Conservation (phyloP, 1,140 invertebrate genomes). For the Epicauta chinensis region DNA sequence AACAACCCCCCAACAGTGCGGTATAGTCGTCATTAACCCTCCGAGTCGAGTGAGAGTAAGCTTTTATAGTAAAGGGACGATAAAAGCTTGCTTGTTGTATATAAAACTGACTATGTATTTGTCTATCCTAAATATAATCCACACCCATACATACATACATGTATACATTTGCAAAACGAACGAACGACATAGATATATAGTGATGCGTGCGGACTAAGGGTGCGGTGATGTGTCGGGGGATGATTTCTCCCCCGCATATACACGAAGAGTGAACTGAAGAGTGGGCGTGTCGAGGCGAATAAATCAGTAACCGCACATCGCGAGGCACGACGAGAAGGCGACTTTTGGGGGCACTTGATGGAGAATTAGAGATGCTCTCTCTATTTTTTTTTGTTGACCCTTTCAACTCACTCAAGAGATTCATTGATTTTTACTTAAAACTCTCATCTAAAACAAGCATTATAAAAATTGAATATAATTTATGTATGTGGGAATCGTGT, state of each 20-base stretch:
- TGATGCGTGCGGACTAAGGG: conserved; percentile 21
- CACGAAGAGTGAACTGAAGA: conserved; percentile 20
- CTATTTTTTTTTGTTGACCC: neutral
- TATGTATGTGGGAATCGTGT: no score
- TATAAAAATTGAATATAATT: no score
- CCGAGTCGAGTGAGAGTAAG: neutral
- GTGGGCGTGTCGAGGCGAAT: conserved; percentile 34
- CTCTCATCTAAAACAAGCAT: no score
- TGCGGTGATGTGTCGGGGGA: conserved; percentile 21
- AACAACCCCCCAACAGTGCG: conserved; percentile 9
- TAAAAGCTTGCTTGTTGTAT: conserved; percentile 3
- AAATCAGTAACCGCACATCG: conserved; percentile 35
- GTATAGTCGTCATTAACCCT: conserved; percentile 14
- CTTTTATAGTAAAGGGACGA: conserved; percentile 8
- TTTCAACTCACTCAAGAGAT: neutral
- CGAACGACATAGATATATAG: neutral
- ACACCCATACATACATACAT: no score
- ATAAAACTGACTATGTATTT: neutral
- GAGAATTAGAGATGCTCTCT: neutral
- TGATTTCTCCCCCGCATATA: conserved; percentile 14
- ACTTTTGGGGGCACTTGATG: neutral
- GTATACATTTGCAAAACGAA: no score
- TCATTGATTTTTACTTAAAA: no score
- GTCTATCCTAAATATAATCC: no score
- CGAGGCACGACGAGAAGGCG: neutral